Base-by-base conservation (phyloP, 2,113 vertebrate genomes). In the Corythaixoides concolor region DNA sequence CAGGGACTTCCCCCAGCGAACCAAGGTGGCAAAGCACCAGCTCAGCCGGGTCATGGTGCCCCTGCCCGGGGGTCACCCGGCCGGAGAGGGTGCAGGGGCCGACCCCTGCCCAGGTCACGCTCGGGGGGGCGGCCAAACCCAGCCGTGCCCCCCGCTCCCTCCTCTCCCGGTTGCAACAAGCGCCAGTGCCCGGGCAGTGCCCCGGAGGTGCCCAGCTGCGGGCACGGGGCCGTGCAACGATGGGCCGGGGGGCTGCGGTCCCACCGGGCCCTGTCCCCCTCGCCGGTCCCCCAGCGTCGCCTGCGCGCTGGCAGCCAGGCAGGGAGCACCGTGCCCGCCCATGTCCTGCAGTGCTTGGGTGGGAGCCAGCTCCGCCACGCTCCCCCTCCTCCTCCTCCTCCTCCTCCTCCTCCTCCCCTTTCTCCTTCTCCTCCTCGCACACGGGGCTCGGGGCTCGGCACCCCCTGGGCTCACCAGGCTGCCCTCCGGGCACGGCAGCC, bases 281-380 rank as follows among this genome's bases (percentile, higher is more conserved):
- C 69, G 7, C 13, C 47, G 26, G 94, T 93, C 78, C 94, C 94
- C 85, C 90, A 62, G 93, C 69, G 94, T 96, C 96, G 94, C 94
- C 94, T 93, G 94, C 96, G 94, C 90, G 93, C 88, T 95, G 96
- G 93, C 96, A 89, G 93, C 69, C 92, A 90, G 82, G 85, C 93
- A 93, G 78, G 82, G 96, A 95, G 94, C 94, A 95, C 93, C 94
- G 93, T 95, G 94, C 96, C 94, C 96, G 93, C 94, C 94, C 93
- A 90, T 95, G 96, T 95, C 96, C 96, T 95, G 96, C 94, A 92
- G 94, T 95, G 96, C 96, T 93, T 95, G 96, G 96, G 94, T 93
- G 88, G 69, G 82, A 92, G 94, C 94, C 96, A 92, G 91, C 88
- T 85, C 91, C 93, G 66, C 23, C 88, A 85, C 93, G 88, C 85